Conservation (phyloP, 2,888 invertebrate species). For the Mimas tiliae region DNA sequence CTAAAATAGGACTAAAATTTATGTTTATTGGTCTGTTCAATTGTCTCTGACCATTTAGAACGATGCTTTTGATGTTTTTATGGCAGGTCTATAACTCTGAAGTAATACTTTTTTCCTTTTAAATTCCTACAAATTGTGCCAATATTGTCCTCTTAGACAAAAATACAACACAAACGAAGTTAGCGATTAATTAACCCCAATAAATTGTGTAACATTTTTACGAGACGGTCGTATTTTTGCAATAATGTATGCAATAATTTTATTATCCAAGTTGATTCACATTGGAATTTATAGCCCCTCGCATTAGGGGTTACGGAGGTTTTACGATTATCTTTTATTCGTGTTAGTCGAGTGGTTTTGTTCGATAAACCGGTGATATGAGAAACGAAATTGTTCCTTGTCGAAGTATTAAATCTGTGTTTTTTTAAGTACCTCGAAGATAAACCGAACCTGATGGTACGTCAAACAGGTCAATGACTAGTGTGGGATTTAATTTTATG, state of each 20-base stretch:
- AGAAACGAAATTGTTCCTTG: constrained; percentile 6
- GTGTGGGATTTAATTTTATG: not conserved
- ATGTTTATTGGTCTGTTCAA: not conserved
- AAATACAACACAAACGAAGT: not conserved
- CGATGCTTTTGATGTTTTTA: not conserved
- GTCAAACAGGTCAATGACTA: not conserved
- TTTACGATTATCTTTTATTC: constrained; percentile 28
- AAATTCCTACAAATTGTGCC: not conserved
- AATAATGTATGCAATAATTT: constrained; percentile 33
- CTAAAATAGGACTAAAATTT: constrained; percentile 8
- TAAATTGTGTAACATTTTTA: constrained; percentile 13
- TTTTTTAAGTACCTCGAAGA: constrained; percentile 7
- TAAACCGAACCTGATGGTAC: not conserved
- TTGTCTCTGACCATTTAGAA: not conserved
- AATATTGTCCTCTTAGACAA: not conserved
- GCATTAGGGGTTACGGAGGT: constrained; percentile 22
- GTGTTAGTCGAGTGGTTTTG: constrained; percentile 25
- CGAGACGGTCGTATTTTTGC: constrained; percentile 19
- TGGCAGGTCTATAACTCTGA: not conserved
- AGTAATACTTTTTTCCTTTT: not conserved
- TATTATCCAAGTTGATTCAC: constrained; percentile 31
- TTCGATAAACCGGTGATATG: constrained; percentile 14
- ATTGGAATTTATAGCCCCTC: constrained; percentile 21
- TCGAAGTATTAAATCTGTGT: constrained; percentile 16
- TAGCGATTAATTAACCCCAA: constrained; percentile 15